Conservation (phyloP, 1,140 invertebrate genomes). For the Manduca sexta region DNA sequence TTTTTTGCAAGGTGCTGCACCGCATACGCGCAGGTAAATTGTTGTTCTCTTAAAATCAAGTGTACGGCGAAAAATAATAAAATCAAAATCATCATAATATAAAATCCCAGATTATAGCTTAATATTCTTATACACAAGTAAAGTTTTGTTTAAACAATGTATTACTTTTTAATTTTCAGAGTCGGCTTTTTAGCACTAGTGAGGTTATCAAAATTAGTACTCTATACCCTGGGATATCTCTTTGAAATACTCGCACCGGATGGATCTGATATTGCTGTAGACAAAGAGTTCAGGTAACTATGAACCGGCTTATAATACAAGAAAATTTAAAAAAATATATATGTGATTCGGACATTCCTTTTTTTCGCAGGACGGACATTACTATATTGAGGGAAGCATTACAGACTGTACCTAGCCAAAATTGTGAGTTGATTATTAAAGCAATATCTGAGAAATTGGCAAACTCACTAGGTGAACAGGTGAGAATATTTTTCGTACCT, state of each 20-base stretch:
- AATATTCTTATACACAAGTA: not conserved
- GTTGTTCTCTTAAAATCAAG: no score
- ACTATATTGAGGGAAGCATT: slow-evolving; percentile 67
- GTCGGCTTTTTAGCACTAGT: slow-evolving; percentile 91
- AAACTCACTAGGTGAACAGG: slow-evolving; percentile 79
- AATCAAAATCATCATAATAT: no score
- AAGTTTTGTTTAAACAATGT: not conserved
- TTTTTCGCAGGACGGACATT: slow-evolving; percentile 53
- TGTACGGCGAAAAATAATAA: no score
- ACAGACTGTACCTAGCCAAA: slow-evolving; percentile 61
- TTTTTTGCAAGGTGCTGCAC: slow-evolving; percentile 59
- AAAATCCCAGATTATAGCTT: no score
- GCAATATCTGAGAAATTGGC: slow-evolving; percentile 84
- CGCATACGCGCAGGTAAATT: slow-evolving; percentile 60
- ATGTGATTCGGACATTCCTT: no score
- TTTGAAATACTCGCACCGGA: slow-evolving; percentile 79
- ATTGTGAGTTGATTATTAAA: slow-evolving; percentile 66
- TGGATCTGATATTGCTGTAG: slow-evolving; percentile 45
- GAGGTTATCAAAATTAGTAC: slow-evolving; percentile 90
- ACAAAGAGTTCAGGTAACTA: slow-evolving; percentile 55
- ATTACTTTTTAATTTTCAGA: slow-evolving; percentile 37
- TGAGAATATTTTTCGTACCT: slow-evolving; percentile 19
- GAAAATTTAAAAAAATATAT: no score
- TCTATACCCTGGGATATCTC: slow-evolving; percentile 89
- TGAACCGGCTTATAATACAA: not conserved